Base-by-base conservation (phyloP, 2,888 invertebrate species). In the Spodoptera exigua region DNA sequence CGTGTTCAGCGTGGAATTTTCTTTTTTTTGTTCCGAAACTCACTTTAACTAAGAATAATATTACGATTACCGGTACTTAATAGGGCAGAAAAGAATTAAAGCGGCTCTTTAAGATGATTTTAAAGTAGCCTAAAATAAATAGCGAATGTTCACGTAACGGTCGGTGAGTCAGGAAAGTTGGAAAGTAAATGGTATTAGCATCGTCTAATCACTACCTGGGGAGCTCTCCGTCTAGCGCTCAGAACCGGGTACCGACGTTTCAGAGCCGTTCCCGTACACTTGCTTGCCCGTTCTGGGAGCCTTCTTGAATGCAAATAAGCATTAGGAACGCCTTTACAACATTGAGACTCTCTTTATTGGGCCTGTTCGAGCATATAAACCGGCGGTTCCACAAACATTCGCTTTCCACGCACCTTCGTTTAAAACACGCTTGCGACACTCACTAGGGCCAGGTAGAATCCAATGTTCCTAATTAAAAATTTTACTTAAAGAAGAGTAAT, bases 151-250 rank as follows among this genome's bases (percentile, higher is more conserved):
- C 89, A 79, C 81, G 88, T 90, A 89, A 90, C 91, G 91, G 90
- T 87, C 86, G 89, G 89, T 87, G 89, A 91, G 89, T 87, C 89
- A 89, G 89, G 88, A 86, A 93, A 91, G 91, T 91, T 89, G 85
- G 89, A 91, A 92, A 92, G 92, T 93, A 92, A 93, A 93, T 90
- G 93, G 90, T 92, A 94, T 93, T 93, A 93, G 91, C 91, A 91
- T 89, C 89, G 91, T 89, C 89, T 93, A 93, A 94, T 94, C 92
- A 92, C 93, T 89, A 87, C 85, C 93, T 84, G 81, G 93, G 93
- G 93, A 93, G 91, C 91, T 80, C 81, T 93, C 80, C 78, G 85
- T 89, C 88, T 89, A 86, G 85, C 80, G 84, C 84, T 84, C 80
- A 70, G 81, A 86, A 82, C 84, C 79, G 82, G 78, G 80, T 82